These are phyloP conservation scores for Microtus oregoni DNA, from an alignment of 2,113 vertebrate genomes.

Conservation along the genomic window DNA sequence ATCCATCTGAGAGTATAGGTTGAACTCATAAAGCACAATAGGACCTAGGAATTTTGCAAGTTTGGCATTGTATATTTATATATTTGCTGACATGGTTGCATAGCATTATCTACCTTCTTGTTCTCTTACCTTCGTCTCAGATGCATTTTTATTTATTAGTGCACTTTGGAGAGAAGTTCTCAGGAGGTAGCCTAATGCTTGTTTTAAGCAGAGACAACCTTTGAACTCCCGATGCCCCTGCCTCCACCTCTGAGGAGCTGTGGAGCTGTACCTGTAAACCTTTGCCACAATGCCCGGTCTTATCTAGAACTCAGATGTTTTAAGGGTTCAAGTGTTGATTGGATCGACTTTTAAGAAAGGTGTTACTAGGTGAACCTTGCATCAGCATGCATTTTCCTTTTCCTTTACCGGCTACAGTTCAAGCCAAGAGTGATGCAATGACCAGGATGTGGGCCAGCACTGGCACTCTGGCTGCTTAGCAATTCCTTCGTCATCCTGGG, in stretches of 20 bases:
- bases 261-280: too few relatives aligned
- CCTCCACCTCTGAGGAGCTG: not conserved
- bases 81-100: not conserved
- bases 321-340: not conserved
- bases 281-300: not conserved
- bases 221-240: not conserved
- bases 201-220: not conserved
- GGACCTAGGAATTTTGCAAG: not conserved
- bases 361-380: not conserved
- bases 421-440: conserved; percentile 74
- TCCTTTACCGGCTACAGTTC: not conserved
- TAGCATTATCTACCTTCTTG: too few relatives aligned
- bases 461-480: conserved; percentile 74
- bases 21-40: not conserved
- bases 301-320: not conserved
- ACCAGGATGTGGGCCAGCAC: not conserved
- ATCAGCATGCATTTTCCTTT: conserved; percentile 46
- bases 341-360: not conserved
- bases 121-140: not conserved
- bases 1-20: not conserved
- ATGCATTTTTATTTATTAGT: too few relatives aligned
- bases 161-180: not conserved
- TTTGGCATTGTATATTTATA: not conserved
- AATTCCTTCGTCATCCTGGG: conserved; percentile 78
- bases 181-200: too few relatives aligned